A percentile compares a stretch with the other conserved stretches of the same genome.
Evolutionary conservation across 2,888 invertebrate species (phyloP).

Genomic region (Acrocyrtus sp.): DNA sequence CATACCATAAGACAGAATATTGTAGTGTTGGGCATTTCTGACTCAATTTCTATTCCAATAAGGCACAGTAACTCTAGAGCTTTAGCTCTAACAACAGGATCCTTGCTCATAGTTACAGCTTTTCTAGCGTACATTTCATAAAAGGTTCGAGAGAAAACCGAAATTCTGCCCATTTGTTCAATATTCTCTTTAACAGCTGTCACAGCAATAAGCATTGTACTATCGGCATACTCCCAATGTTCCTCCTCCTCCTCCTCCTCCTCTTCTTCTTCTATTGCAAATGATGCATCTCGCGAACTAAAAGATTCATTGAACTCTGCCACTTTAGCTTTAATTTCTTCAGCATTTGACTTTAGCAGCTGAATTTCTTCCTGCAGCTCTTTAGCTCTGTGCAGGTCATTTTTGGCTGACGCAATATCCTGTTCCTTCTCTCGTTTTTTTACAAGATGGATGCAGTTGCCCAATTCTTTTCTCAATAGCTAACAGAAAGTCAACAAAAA

Average conservation of each 20-base stretch:
- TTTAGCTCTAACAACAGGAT: conserved; percentile 3
- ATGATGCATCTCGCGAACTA: not conserved
- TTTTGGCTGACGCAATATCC: not conserved
- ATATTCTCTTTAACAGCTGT: conserved; percentile 19
- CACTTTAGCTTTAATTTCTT: conserved; percentile 1
- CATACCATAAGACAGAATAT: conserved; percentile 25
- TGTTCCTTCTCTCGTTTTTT: conserved; percentile 23
- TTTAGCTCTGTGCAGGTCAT: conserved; percentile 31
- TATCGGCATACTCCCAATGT: conserved; percentile 23
- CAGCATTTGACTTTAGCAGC: not conserved
- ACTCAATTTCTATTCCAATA: conserved; percentile 13
- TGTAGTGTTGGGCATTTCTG: conserved; percentile 7
- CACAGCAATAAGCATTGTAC: conserved; percentile 25
- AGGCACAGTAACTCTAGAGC: conserved; percentile 32
- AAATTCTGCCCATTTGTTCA: not conserved
- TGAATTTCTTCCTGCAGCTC: conserved; percentile 23
- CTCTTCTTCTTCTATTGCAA: not conserved
- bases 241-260: conserved; percentile 21
- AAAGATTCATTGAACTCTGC: not conserved
- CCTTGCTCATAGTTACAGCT: not conserved
- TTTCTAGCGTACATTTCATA: conserved; percentile 29
- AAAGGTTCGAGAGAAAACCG: conserved; percentile 23
- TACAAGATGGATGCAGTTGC: conserved; percentile 9
- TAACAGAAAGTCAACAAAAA: too few relatives aligned
- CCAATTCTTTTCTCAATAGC: too few relatives aligned